Base-by-base conservation (phyloP, 2,113 vertebrate species). In the Oryctolagus cuniculus region DNA sequence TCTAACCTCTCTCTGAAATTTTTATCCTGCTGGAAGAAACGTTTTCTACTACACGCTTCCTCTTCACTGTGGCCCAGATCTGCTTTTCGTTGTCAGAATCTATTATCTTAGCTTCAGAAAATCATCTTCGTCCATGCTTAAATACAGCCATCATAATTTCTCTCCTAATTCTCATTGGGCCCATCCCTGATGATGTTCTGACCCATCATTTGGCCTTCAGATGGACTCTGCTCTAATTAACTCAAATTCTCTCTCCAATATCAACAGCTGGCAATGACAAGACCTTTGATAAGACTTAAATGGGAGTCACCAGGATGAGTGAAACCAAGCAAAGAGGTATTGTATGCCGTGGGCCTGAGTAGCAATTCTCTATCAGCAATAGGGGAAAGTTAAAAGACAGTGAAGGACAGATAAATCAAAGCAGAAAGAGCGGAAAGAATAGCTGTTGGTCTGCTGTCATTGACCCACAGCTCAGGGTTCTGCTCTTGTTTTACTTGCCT, bases 381-480 rank as follows among this genome's bases (percentile, higher is more conserved):
- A 25, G 2, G 36, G 34, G 10, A 63, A 36, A 53, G 0, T 15
- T 13, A 49, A 64, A 72, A 36, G 12, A 15, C 8, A 64, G 29
- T 21, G 4, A 25, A 58, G 55, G 12, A 34, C 9, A 16, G n/a
- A 25, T 8, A 51, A 25, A 49, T n/a, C 1, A 29, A 25, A 63
- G 8, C 0, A 15, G 31, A 21, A 44, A 21, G 29, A 70, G 63
- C 1, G 17, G 15, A 22, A 49, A 61, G 81, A 25, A 2, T 9
- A 5, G 34, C 0, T 17, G 1, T 7, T n/a, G 55, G 49, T 31
- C 63, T 22, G 36, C 25, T 10, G 21, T 19, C 6, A 27, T 34
- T 10, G 24, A 27, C 2, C 1, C 6, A 0, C 19, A n/a, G 22
- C 10, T 10, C 5, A 3, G 27, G 4, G 11, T 21, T 44, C 63